Evolutionary conservation across 1,140 invertebrate species (phyloP), one percentile per base, ranked within the genome.

Genomic region (Drosophila navojoa): DNA sequence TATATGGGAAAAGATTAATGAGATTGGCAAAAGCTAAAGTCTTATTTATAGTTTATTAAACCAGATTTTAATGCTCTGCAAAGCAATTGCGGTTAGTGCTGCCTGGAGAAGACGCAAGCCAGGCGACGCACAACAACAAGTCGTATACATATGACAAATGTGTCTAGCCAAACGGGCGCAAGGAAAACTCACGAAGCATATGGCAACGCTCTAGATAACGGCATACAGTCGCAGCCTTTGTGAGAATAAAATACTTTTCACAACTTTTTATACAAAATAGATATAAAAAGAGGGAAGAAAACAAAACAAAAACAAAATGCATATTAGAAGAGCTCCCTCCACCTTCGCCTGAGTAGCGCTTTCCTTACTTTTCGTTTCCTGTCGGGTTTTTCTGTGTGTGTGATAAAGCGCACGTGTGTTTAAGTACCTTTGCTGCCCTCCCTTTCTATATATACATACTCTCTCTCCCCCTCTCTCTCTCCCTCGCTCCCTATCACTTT

Each of bases 81-180:
- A 75, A 62, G 67, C 79, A 52, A 64, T 54, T 75, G 81, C 42
- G 81, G 81, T 75, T 75, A 71, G 58, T 71, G 35, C 66, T 49
- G 81, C 78, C 78, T 78, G 81, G 75, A 86, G 81, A 60, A 81
- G 42, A 55, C 63, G 74, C 78, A 3, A 15, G 13, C 15, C 5
- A 11, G 45, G 10, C 45, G 16, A 4, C 13, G 35, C 6, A 16
- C 45, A 52, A 71, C 38, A 22, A 38, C 6, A 38, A 38, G 19
- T 22, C 19, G 19, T 22, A 22, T 22, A 22, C 19, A 69, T 52
- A 82, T 87, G 84, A 89, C 76, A 87, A 87, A 87, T 89, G 84
- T 66, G 82, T 87, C 82, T 87, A 82, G 84, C 84, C 84, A 15
- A 15, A 4, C 6, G 35, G 59, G 3, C 19, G 19, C 3, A 22